Percentiles rank a stretch among this genome's conserved stretches.
These are phyloP conservation scores for Periphyllus acericola DNA, from an alignment of 2,888 invertebrate species.

Conservation along the genomic window DNA sequence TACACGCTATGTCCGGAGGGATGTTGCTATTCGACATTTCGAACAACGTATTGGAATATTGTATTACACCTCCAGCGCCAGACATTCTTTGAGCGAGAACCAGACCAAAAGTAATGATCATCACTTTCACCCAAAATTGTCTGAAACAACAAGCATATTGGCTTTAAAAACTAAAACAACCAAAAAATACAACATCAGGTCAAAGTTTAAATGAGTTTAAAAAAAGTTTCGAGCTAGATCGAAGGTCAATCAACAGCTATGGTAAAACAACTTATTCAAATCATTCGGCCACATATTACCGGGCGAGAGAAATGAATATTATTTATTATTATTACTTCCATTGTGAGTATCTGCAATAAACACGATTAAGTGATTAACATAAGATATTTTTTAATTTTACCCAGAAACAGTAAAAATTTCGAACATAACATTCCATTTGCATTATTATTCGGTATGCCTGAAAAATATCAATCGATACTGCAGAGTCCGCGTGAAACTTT, in stretches of 20 bases:
- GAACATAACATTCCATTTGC: no score
- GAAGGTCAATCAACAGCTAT: no score
- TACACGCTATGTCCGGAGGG: conserved; percentile 66
- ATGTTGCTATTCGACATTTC: conserved; percentile 64
- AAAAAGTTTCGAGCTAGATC: background rate
- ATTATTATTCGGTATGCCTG: no score
- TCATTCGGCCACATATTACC: background rate
- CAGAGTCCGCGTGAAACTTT: no score
- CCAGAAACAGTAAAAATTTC: no score
- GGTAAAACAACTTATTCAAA: no score
- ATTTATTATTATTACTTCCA: no score
- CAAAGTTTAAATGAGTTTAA: background rate
- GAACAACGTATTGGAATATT: conserved; percentile 66
- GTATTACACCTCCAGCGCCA: conserved; percentile 66
- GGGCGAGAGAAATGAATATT: background rate
- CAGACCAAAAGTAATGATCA: conserved; percentile 66
- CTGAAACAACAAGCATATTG: conserved; percentile 63
- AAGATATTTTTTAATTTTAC: no score
- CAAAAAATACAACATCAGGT: background rate
- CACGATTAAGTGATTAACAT: no score
- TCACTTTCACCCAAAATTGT: conserved; percentile 64
- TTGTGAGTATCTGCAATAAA: no score
- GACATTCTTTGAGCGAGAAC: conserved; percentile 68
- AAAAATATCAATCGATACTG: no score
- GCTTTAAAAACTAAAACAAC: background rate